These are phyloP conservation scores for Laterallus jamaicensis DNA, from an alignment of 2,113 vertebrate species.

Conservation along the genomic window DNA sequence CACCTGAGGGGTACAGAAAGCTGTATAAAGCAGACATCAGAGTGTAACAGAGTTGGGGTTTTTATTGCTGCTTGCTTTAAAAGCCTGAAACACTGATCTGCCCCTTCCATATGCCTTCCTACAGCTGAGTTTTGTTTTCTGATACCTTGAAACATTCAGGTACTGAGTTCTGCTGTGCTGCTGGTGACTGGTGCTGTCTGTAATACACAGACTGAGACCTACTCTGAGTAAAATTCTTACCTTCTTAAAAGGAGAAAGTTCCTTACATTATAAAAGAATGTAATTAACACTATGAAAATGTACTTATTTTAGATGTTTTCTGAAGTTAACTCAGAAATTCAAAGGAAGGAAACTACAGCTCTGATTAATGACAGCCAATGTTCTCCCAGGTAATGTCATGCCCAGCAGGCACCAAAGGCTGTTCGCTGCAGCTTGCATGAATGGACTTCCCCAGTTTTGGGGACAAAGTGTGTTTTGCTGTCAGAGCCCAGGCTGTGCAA, in stretches of 20 bases:
- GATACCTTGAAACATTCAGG: not conserved
- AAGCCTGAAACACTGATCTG: not conserved
- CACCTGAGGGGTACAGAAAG: accelerated
- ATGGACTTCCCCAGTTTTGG: not conserved
- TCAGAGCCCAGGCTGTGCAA: not conserved
- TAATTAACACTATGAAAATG: not conserved
- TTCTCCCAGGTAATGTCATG: not conserved
- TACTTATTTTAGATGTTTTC: not conserved
- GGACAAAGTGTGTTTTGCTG: not conserved
- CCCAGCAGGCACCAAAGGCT: not conserved
- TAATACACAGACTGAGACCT: not conserved
- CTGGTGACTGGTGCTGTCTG: not conserved
- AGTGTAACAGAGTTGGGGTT: too few relatives aligned
- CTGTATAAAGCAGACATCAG: not conserved
- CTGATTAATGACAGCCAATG: not conserved
- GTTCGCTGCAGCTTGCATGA: not conserved
- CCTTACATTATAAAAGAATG: not conserved
- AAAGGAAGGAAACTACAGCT: not conserved
- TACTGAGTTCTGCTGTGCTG: not conserved
- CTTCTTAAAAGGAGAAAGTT: not conserved
- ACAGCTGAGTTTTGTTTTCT: not conserved
- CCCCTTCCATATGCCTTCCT: not conserved
- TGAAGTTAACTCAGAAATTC: not conserved
- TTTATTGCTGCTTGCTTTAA: not conserved
- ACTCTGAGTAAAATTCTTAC: not conserved